Conservation (phyloP, 2,888 invertebrate genomes). For the Caenorhabditis sp. region DNA sequence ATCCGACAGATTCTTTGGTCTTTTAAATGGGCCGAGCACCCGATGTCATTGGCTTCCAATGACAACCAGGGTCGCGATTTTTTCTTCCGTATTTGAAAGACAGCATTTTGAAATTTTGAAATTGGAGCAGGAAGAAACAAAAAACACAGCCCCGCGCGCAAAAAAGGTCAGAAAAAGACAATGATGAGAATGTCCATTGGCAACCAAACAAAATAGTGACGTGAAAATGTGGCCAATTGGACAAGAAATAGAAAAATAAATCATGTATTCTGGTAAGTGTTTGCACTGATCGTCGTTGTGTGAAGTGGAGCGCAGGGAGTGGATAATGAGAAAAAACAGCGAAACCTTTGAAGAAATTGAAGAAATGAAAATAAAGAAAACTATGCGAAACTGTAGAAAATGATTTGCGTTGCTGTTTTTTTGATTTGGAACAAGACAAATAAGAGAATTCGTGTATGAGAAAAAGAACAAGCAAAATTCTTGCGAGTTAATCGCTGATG, state of each 20-base stretch:
- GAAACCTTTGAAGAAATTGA: constrained; percentile 22
- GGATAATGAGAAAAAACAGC: constrained; percentile 15
- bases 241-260: constrained; percentile 35
- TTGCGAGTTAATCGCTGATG: constrained; percentile 25
- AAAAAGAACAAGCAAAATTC: background rate
- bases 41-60: background rate
- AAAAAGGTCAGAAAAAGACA: constrained; percentile 10
- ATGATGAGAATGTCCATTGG: no score
- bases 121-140: constrained; percentile 10
- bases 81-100: background rate
- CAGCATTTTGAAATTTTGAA: no score
- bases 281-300: constrained; percentile 20
- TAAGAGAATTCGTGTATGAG: constrained; percentile 5
- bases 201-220: constrained; percentile 32
- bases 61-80: constrained; percentile 36
- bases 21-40: constrained; percentile 4
- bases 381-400: constrained; percentile 17
- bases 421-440: background rate
- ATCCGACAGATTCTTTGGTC: background rate
- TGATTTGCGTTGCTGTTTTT: constrained; percentile 34
- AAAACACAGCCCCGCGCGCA: background rate
- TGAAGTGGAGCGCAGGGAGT: background rate
- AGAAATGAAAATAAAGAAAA: constrained; percentile 19
- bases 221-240: constrained; percentile 29
- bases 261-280: constrained; percentile 36